Evolutionary conservation across 1,140 invertebrate genomes (phyloP).

Genomic region (Drosophila lowei): DNA sequence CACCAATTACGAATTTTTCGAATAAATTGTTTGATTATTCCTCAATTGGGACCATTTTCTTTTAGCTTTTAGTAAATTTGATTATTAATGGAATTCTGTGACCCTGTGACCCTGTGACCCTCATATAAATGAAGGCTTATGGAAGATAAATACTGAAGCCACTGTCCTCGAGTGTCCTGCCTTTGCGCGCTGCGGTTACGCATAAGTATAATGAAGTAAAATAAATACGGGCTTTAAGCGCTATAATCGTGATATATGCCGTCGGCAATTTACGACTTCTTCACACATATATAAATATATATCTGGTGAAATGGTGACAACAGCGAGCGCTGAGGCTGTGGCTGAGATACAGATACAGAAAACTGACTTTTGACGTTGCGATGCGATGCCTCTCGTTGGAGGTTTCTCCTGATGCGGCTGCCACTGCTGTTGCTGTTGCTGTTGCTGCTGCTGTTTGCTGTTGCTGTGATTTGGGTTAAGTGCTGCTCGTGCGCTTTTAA

Average conservation of each 20-base stretch:
- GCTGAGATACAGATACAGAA: conserved; percentile 21
- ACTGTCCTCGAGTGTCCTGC: too few relatives aligned
- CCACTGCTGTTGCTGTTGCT: conserved; percentile 40
- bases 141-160: conserved; percentile 13
- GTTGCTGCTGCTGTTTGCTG: conserved; percentile 47
- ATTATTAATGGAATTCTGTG: not conserved
- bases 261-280: conserved; percentile 71
- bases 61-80: too few relatives aligned
- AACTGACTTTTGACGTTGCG: conserved; percentile 51
- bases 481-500: conserved; percentile 77
- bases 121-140: conserved; percentile 15
- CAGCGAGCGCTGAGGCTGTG: conserved; percentile 50
- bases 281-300: conserved; percentile 23
- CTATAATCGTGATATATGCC: conserved; percentile 76
- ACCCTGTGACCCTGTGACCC: not conserved
- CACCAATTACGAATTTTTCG: too few relatives aligned
- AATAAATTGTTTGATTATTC: too few relatives aligned
- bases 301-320: conserved; percentile 64
- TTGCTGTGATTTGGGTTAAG: conserved; percentile 78
- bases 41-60: too few relatives aligned
- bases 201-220: conserved; percentile 70
- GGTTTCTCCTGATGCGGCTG: conserved; percentile 45
- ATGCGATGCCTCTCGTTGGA: conserved; percentile 34
- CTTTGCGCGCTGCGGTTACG: conserved; percentile 1
- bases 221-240: conserved; percentile 69